Conservation (phyloP, 2,888 invertebrate species). For the Oxytorus armatus region DNA sequence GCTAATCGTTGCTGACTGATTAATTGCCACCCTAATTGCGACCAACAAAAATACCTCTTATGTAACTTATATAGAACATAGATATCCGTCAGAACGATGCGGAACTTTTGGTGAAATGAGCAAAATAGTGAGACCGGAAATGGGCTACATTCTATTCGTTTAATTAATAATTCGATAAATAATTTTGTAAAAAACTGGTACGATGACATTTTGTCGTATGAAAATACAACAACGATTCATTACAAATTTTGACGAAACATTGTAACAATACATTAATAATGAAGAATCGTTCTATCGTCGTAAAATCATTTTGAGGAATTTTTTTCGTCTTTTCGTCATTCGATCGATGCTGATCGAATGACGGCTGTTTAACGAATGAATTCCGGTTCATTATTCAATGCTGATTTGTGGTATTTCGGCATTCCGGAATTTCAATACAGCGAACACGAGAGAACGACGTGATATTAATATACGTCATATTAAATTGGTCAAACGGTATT, state of each 20-base stretch:
- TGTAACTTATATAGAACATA: background rate
- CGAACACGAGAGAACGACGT: conserved; percentile 35
- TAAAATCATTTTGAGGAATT: background rate
- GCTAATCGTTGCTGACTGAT: conserved; percentile 36
- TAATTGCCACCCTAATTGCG: conserved; percentile 37
- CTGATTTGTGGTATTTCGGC: background rate
- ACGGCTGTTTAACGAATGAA: background rate
- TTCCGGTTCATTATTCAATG: too few relatives aligned
- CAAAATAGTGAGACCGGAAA: background rate
- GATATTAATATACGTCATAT: conserved; percentile 57
- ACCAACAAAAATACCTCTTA: conserved; percentile 35
- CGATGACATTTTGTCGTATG: too few relatives aligned
- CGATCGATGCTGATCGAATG: background rate
- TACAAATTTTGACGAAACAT: too few relatives aligned
- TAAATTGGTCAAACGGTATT: conserved; percentile 43
- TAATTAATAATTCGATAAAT: too few relatives aligned
- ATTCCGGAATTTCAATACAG: too few relatives aligned
- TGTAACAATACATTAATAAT: too few relatives aligned
- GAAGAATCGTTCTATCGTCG: background rate
- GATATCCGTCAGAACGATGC: conserved; percentile 15
- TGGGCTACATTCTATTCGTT: background rate
- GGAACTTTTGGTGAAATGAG: background rate
- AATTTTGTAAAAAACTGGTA: too few relatives aligned
- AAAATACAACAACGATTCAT: too few relatives aligned
- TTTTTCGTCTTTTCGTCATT: background rate